These are phyloP conservation scores for Ammodytes dubius DNA, from an alignment of 2,113 vertebrate species.

Conservation along the genomic window DNA sequence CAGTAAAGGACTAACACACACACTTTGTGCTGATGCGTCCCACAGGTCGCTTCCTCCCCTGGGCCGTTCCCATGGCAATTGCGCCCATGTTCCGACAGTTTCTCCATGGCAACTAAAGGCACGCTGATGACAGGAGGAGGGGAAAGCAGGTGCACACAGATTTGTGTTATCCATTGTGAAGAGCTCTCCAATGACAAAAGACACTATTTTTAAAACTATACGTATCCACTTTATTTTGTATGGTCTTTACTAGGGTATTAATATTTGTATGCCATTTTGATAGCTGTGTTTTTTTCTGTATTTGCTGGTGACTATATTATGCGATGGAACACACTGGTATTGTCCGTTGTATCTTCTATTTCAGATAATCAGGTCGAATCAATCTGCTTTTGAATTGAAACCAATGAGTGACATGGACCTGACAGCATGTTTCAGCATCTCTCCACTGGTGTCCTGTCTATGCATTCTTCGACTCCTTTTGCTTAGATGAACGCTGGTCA, in stretches of 20 bases:
- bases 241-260: neutral
- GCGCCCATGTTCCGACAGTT: conserved; percentile 48
- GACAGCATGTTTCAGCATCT: no score
- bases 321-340: neutral
- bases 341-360: neutral
- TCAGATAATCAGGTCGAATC: neutral
- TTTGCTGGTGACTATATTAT: neutral
- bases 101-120: conserved; percentile 68
- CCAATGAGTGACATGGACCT: no score
- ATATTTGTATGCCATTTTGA: neutral
- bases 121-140: conserved; percentile 39
- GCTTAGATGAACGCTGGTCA: no score
- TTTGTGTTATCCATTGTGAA: neutral
- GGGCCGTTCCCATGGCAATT: conserved; percentile 68
- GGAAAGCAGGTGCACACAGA: conserved; percentile 57
- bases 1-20: neutral
- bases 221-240: neutral
- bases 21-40: conserved; percentile 35
- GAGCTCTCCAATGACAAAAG: neutral
- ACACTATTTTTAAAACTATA: neutral
- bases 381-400: neutral
- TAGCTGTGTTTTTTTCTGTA: neutral
- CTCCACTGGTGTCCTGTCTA: no score
- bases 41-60: conserved; percentile 57
- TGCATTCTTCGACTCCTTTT: no score